Conservation (phyloP, 2,797 vertebrate genomes). For the Gobionotothen gibberifrons region DNA sequence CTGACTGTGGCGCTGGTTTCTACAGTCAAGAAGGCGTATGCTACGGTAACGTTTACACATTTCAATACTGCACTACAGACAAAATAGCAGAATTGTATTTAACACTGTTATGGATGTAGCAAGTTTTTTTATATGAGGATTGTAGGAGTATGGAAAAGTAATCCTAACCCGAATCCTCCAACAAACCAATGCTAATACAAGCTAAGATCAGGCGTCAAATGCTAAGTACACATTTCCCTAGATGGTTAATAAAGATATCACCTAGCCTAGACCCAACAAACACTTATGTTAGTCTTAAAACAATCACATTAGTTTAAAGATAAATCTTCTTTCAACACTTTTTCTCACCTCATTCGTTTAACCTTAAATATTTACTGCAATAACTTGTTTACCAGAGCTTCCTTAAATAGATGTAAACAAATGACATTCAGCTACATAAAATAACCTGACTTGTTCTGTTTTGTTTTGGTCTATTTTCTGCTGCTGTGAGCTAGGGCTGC, state of each 20-base stretch:
- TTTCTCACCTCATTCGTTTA: neutral
- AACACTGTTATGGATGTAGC: neutral
- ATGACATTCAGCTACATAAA: neutral
- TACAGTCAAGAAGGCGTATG: constrained; percentile 85
- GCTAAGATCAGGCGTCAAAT: neutral
- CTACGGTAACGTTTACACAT: constrained; percentile 77
- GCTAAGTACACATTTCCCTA: neutral
- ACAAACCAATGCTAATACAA: neutral
- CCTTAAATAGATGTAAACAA: neutral
- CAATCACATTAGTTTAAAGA: neutral
- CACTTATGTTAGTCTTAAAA: neutral
- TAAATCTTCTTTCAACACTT: neutral
- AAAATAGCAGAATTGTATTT: neutral
- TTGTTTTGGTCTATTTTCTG: neutral
- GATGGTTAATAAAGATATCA: neutral
- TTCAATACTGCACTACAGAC: too few species aligned
- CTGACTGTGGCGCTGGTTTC: constrained; percentile 84
- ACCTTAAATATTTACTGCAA: neutral
- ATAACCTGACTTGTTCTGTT: neutral
- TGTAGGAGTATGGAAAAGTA: neutral
- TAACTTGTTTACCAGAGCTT: neutral
- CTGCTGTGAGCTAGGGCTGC: neutral
- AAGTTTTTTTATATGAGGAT: neutral
- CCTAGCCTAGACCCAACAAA: neutral
- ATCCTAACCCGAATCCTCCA: too few species aligned